These are phyloP conservation scores for Neolamprologus variostigma DNA, from an alignment of 2,113 vertebrate species.

Conservation along the genomic window DNA sequence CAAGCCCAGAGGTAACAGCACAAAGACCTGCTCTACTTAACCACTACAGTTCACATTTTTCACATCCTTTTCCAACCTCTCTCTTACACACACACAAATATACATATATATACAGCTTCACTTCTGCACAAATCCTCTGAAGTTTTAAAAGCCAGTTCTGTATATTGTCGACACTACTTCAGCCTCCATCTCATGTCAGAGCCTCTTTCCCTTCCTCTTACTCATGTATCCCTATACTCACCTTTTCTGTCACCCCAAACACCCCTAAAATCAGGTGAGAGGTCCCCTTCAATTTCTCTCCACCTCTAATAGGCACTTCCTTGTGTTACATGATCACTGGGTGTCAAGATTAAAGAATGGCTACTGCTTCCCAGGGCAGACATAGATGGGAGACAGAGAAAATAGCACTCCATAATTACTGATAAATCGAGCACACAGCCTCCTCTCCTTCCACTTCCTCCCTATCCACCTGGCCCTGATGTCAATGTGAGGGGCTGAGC, in stretches of 20 bases:
- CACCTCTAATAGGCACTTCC: constrained; percentile 66
- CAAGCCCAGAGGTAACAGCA: constrained; percentile 4
- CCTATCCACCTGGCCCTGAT: constrained; percentile 57
- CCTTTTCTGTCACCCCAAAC: constrained; percentile 38
- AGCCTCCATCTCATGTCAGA: constrained; percentile 1
- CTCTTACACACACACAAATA: background rate
- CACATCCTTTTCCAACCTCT: constrained; percentile 1
- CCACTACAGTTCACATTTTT: constrained; percentile 41
- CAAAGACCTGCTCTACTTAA: constrained; percentile 27
- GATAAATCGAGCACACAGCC: constrained; percentile 67
- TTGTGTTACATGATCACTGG: constrained; percentile 60
- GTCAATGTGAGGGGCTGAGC: constrained; percentile 52
- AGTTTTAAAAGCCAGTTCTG: constrained; percentile 20
- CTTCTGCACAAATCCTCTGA: constrained; percentile 5
- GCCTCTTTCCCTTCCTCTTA: background rate
- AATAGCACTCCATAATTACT: constrained; percentile 71
- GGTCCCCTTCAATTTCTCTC: constrained; percentile 54
- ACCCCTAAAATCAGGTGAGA: constrained; percentile 50
- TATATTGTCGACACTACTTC: constrained; percentile 27
- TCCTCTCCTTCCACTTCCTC: constrained; percentile 36
- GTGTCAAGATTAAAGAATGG: constrained; percentile 75
- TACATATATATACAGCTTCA: background rate
- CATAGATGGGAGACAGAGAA: constrained; percentile 60
- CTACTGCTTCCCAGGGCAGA: constrained; percentile 54
- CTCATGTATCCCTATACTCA: constrained; percentile 6